Evolutionary conservation across 2,113 vertebrate species (phyloP), one percentile per base, ranked within the genome.

Genomic region (Neolamprologus devosi): DNA sequence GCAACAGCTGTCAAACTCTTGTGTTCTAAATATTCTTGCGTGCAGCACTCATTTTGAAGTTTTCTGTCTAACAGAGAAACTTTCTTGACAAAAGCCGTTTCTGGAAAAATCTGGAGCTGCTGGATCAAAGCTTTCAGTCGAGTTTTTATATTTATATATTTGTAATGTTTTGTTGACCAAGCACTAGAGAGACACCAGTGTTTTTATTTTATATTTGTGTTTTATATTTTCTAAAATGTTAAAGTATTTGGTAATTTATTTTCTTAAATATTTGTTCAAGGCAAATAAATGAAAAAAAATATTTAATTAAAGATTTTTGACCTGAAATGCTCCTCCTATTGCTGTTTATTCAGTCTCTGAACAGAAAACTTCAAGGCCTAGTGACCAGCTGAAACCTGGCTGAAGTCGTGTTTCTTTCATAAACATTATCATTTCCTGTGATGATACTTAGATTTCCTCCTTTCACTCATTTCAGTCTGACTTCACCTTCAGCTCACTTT

Each of bases 161-260:
- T 88, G 45, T 78, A 12, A 49, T 49, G 70, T 78, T 78, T 19
- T 78, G 45, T 51, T 51, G 45, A 33, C 42, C 45, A 78, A 78
- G 45, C 73, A 49, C 42, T 75, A 78, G 26, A 78, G 17, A 45
- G 21, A 51, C 16, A 17, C 26, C 73, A 78, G 45, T 33, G 45
- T 33, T 84, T 58, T 75, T n/a, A 30, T 86, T 89, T 90, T 3
- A 73, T 45, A 51, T 78, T n/a, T 33, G 17, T 11, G 23, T 89
- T 63, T 63, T 63, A 63, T 81, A 40, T 87, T 90, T 83, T 93
- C 45, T 89, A 19, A 81, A 83, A 79, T 91, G 83, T 91, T 92
- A 82, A 92, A 93, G 73, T 94, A 87, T 91, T 92, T 94, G 80
- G 57, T 96, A 94, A 96, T 95, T 96, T 96, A 96, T 96, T 96